Evolutionary conservation across 1,140 invertebrate species (phyloP), one percentile per base, ranked within the genome.

Genomic region (Camponotus floridanus): DNA sequence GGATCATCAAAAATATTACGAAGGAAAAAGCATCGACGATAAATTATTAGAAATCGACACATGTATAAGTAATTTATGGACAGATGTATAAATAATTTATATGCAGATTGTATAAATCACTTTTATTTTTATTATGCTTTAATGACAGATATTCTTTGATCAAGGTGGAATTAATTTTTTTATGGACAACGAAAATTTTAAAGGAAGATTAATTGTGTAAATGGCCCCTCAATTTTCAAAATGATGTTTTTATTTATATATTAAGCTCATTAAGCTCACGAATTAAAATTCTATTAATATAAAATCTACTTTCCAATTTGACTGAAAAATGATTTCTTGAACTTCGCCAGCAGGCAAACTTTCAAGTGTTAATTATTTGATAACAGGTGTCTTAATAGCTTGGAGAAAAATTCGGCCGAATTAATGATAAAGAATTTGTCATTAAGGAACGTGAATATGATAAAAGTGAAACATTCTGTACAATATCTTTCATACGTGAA

Each of bases 241-340:
- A 42, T 76, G 11, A 42, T 42, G 61, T 61, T 61, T 36, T 61
- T 36, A n/a, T 26, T 18, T 61, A 15, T 18, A 15, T 3, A 21
- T 48, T 26, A 76, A 39, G 36, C 55, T 15, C 36, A 39, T 26
- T 26, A 26, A 26, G 26, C 26, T 26, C 26, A 55, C 33, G 61
- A 15, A 42, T 76, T 61, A 36, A 76, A 59, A 39, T 59, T 61
- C 73, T 76, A 21, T 26, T n/a, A 13, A 59, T 42, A 61, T 76
- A 7, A 61, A 39, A 13, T 42, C 36, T 21, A 74, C n/a, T 74
- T 61, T 76, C 36, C 13, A 76, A 76, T 61, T 18, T 61, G 36
- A 59, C 2, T 6, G 15, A 42, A 21, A 21, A 26, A 59, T 39
- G 26, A 15, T 61, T 76, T 42, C 7, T 13, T 55, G 73, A 74